These are phyloP conservation scores for Hemiprocne comata DNA, from an alignment of 2,113 vertebrate species.

Conservation along the genomic window DNA sequence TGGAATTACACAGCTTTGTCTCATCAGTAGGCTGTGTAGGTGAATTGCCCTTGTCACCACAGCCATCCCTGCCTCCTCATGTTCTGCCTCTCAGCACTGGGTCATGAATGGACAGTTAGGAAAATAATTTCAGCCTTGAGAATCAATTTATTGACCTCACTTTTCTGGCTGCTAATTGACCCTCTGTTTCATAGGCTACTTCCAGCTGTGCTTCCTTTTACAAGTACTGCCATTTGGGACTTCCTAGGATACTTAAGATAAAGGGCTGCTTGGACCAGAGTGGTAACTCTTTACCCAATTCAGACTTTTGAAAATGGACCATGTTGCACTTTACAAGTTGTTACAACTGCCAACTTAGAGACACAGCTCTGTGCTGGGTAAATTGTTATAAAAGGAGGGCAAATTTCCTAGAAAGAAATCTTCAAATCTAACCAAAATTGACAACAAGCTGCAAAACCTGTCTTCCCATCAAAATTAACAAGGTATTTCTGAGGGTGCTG, in stretches of 20 bases:
- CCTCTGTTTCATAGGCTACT: not conserved
- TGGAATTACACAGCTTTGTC: not conserved
- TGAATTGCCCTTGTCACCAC: not conserved
- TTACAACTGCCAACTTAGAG: not conserved
- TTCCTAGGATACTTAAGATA: not conserved
- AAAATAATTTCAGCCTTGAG: not conserved
- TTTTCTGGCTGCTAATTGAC: not conserved
- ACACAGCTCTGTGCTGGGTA: not conserved
- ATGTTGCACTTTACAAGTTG: not conserved
- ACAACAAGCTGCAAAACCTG: not conserved
- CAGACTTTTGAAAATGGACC: not conserved
- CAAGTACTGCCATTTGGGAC: not conserved
- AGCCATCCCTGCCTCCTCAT: not conserved
- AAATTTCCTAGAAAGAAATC: not conserved
- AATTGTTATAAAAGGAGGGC: not conserved
- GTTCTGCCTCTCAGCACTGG: not conserved
- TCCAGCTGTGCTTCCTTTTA: constrained; percentile 5
- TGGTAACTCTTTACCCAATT: not conserved
- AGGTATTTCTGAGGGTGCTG: not conserved
- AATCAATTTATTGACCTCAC: not conserved
- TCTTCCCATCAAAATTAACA: not conserved
- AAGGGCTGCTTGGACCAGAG: not conserved
- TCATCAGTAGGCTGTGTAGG: not conserved
- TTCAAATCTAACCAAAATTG: not conserved
- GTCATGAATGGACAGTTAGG: not conserved